Conservation (phyloP, 2,797 vertebrate species). For the Oreochromis grahami region DNA sequence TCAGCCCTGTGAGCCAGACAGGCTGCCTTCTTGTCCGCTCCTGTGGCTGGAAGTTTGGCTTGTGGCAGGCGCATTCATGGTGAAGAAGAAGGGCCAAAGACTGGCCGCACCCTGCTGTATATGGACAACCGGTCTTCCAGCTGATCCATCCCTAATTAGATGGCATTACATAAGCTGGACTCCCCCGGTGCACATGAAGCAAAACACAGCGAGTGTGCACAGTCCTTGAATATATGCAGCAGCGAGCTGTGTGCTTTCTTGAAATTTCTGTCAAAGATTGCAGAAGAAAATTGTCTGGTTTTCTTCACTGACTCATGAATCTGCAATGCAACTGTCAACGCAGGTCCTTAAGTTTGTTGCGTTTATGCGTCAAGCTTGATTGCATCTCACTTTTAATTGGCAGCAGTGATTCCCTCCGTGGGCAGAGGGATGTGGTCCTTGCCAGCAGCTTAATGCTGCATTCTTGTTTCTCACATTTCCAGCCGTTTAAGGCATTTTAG, state of each 20-base stretch:
- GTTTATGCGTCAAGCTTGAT: conserved; percentile 14
- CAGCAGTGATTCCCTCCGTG: conserved; percentile 13
- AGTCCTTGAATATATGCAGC: background rate
- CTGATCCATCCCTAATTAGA: conserved; percentile 50
- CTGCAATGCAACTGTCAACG: background rate
- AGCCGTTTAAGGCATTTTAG: background rate
- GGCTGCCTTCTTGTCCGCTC: conserved; percentile 14
- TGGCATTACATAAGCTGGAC: conserved; percentile 37
- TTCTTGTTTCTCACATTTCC: background rate
- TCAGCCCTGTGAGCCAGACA: conserved; percentile 14
- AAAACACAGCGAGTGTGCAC: conserved; percentile 2
- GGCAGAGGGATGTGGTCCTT: background rate
- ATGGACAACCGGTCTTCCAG: conserved; percentile 26
- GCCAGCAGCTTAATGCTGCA: background rate
- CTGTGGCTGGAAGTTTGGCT: conserved; percentile 19
- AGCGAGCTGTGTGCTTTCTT: background rate
- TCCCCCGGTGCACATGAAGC: conserved; percentile 20
- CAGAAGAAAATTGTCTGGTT: background rate
- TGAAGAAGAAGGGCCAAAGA: background rate
- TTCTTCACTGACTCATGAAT: background rate
- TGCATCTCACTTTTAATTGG: conserved; percentile 36
- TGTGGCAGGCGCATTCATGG: background rate
- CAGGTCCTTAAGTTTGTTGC: background rate
- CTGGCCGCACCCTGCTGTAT: conserved; percentile 9
- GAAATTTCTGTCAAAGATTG: background rate